Evolutionary conservation across 2,113 vertebrate species (phyloP), one percentile per base, ranked within the genome.

Genomic region (Eudyptes chrysolophus): DNA sequence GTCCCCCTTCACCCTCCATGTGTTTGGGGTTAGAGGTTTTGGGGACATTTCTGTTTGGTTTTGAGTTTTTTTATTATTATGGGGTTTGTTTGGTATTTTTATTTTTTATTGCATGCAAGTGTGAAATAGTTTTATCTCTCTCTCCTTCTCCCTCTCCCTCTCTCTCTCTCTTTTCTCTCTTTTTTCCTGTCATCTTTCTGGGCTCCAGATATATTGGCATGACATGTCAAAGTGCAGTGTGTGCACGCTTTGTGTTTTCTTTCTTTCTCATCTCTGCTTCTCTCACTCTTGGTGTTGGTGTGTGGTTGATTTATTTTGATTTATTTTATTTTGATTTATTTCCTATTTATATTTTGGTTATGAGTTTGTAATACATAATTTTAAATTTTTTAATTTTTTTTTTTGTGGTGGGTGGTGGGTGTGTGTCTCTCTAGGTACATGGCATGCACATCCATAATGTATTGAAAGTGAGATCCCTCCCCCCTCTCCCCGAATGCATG

Each of bases 401-500:
- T 94, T 87, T 44, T 17, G 58, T 92, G 29, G 87, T 91, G 94
- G 94, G 96, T 92, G 96, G 97, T 80, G 94, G 96, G 92, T 68
- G 92, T 65, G 70, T 96, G 40, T 93, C 78, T 94, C 72, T 78
- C 46, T 96, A 96, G 96, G 89, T 96, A 97, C 98, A 98, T 97
- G 94, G 98, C 99, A 99, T 99, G 99, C 98, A 97, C 98, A 98
- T 98, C 89, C 97, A 97, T 98, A 95, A 97, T 90, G 96, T 98
- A 94, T 96, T 94, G 97, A 96, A 98, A 97, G 97, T 95, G 95
- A 98, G 96, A 92, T 90, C 62, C 83, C 83, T 58, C 83, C 55
- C 83, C 95, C 90, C 96, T 96, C 89, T 97, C 96, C 98, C 98
- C 64, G 98, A 97, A 98, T 98, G 99, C 99, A 99, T 99, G 99